phyloP scores from a whole-genome alignment of 2,797 vertebrate genomes.

The Betta splendens region DNA sequence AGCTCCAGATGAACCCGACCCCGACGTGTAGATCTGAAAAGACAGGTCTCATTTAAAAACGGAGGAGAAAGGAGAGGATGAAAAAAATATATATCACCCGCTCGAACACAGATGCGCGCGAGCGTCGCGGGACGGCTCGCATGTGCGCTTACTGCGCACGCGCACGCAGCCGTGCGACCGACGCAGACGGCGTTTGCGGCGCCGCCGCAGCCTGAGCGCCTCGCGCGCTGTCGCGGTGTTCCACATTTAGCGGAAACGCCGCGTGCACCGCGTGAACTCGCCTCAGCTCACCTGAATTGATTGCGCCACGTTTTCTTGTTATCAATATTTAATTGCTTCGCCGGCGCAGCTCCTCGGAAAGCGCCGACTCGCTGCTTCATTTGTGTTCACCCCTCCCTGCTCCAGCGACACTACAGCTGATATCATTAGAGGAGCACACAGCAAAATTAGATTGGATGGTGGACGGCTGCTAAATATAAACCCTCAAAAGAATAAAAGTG shows the following conservation, averaged over 20 bases:
- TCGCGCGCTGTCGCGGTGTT: not conserved
- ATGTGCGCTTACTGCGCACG: slow-evolving; percentile 3
- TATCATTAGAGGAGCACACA: slow-evolving; percentile 27
- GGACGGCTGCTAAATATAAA: not conserved
- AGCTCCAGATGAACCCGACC: slow-evolving; percentile 42
- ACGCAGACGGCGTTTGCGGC: not conserved
- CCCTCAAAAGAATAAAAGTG: not conserved
- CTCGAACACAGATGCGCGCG: slow-evolving; percentile 10
- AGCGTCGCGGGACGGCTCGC: not conserved
- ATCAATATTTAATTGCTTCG: slow-evolving; percentile 53
- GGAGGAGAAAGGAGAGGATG: slow-evolving; percentile 6
- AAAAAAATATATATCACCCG: no score
- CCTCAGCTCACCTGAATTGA: slow-evolving; percentile 16
- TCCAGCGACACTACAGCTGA: slow-evolving; percentile 10
- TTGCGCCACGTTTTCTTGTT: slow-evolving; percentile 28
- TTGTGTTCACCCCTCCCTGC: not conserved
- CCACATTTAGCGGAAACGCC: not conserved
- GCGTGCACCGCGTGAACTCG: slow-evolving; percentile 6
- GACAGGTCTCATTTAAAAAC: slow-evolving; percentile 11
- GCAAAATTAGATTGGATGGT: not conserved
- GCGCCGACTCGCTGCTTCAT: slow-evolving; percentile 26
- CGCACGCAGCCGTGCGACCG: not conserved
- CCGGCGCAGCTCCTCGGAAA: slow-evolving; percentile 10
- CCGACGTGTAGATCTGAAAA: slow-evolving; percentile 19
- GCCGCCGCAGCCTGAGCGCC: not conserved